Conservation (phyloP, 2,797 vertebrate species). For the Columba guinea region DNA sequence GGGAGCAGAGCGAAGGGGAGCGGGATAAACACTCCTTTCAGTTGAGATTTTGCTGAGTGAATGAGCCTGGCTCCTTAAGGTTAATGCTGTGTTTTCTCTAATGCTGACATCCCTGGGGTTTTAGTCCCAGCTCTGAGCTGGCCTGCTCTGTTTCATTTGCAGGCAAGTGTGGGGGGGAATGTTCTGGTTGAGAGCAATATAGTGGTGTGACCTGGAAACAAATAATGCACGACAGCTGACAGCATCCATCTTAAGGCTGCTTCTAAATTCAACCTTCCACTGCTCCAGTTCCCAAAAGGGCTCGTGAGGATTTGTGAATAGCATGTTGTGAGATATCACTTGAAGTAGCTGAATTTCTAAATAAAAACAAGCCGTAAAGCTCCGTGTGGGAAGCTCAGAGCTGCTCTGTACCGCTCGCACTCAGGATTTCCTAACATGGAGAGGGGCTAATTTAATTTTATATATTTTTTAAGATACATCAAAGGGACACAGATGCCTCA, state of each 20-base stretch:
- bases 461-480: not conserved
- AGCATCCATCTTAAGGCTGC: not conserved
- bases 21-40: not conserved
- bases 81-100: not conserved
- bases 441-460: not conserved
- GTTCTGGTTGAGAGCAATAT: not conserved
- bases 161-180: not conserved
- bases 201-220: not conserved
- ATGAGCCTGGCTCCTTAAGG: not conserved
- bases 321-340: not conserved
- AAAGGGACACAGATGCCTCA: not conserved
- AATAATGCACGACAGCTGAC: accelerated
- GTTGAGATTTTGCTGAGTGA: not conserved
- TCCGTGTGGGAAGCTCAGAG: not conserved
- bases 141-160: not conserved
- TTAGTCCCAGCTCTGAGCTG: not conserved
- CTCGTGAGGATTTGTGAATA: not conserved
- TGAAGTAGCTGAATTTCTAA: not conserved
- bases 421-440: not conserved
- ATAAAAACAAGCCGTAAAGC: not conserved
- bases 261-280: not conserved
- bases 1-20: not conserved
- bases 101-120: not conserved
- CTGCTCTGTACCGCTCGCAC: not conserved
- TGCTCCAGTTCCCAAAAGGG: not conserved